Evolutionary conservation across 2,888 invertebrate genomes (phyloP), one percentile per base, ranked within the genome.

Genomic region (Odontothrips loti): DNA sequence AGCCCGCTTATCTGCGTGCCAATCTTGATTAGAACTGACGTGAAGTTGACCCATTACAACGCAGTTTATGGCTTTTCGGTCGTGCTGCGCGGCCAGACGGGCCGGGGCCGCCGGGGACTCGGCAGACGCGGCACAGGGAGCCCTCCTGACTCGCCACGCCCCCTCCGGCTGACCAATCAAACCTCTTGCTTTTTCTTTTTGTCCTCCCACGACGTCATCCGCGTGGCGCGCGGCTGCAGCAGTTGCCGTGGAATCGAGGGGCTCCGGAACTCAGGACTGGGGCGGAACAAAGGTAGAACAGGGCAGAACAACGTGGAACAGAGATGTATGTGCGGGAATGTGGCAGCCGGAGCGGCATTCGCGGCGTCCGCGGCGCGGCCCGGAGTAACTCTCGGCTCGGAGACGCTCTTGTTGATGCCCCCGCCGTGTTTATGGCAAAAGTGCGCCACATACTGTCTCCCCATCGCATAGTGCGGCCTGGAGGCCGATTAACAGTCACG

Each of bases 1-100:
- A 23, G 68, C 11, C n/a, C 27, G 27, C 68, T 9, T 75, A 75
- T 75, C 68, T 75, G 68, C 23, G 11, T 27, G 68, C 27, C 27
- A 75, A 75, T 75, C 68, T 75, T 75, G 68, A 75, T 75, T 75
- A 27, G 68, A 75, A 75, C 27, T 75, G 68, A 75, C 68, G 68
- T 75, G 68, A 20, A 58, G 58, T 58, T 58, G 58, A 58, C 58
- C 58, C 58, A 58, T 58, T 20, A 58, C 34, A 6, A 6, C 34
- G 34, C 34, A 58, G 58, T 11, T 58, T 58, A 58, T 58, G 20
- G 58, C 58, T 20, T 58, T 6, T 51, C 51, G 51, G 11, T 11
- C 51, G 51, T 17, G 51, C 15, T 12, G 48, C 48, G 48, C 48
- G 48, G 48, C 48, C 48, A 11, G 9, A 12, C 48, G 48, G 12